Evolutionary conservation across 2,113 vertebrate genomes (phyloP).

Genomic region (Cairina moschata): DNA sequence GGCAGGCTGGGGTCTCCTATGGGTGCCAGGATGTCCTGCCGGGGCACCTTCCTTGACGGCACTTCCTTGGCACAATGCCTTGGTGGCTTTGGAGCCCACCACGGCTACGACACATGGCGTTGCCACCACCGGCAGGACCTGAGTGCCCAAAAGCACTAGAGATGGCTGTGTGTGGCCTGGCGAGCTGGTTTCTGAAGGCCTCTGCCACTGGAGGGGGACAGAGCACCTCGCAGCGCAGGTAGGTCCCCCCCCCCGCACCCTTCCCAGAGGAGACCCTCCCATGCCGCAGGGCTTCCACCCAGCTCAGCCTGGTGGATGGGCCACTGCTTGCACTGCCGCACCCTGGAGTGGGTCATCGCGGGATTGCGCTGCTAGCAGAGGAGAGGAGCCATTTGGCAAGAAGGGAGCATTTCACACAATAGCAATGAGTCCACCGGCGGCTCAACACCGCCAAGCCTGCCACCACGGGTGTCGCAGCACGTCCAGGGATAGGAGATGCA

Average conservation of each 20-base stretch:
- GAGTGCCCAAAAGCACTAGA: neutral
- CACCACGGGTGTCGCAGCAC: neutral
- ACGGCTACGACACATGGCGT: accelerated
- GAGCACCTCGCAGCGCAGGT: neutral
- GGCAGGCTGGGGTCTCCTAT: neutral
- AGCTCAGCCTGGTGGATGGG: constrained; percentile 51
- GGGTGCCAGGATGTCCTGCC: neutral
- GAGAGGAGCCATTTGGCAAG: constrained; percentile 34
- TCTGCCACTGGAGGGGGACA: constrained; percentile 67
- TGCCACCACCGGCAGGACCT: neutral
- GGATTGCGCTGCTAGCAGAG: constrained; percentile 44
- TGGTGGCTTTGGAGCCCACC: neutral
- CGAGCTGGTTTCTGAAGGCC: neutral
- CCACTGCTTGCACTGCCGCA: constrained; percentile 44
- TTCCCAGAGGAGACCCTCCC: constrained; percentile 43
- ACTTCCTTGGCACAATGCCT: neutral
- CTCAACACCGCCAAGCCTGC: neutral
- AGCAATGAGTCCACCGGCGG: neutral
- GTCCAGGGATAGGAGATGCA: neutral
- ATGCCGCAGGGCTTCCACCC: constrained; percentile 49
- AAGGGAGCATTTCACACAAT: constrained; percentile 19
- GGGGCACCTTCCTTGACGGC: accelerated
- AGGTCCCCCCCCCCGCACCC: neutral
- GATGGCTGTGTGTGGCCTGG: neutral
- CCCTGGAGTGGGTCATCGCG: constrained; percentile 52